These are phyloP conservation scores for Takifugu bimaculatus DNA, from an alignment of 2,113 vertebrate species.

Conservation along the genomic window DNA sequence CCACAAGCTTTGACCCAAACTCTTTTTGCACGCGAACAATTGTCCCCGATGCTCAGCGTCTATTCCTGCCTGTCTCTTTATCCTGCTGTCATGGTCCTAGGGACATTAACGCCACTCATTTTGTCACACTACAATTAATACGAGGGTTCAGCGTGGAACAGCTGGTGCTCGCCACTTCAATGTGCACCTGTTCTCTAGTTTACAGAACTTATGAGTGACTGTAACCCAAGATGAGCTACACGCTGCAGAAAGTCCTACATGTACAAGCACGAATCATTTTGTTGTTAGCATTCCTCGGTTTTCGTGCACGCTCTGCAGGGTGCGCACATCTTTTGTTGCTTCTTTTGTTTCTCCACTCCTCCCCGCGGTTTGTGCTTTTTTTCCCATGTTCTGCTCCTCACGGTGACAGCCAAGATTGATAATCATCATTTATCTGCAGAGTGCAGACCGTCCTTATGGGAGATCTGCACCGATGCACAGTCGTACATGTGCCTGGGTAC, in stretches of 20 bases:
- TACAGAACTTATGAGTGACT: too few relatives aligned
- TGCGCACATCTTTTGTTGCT: background rate
- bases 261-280: too few relatives aligned
- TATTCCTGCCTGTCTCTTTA: slow-evolving; percentile 23
- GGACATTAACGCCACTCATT: slow-evolving; percentile 10
- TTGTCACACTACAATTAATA: slow-evolving; percentile 30
- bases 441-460: slow-evolving; percentile 21
- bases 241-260: too few relatives aligned
- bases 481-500: slow-evolving; percentile 8
- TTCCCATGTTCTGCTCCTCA: slow-evolving; percentile 1
- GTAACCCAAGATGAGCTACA: too few relatives aligned
- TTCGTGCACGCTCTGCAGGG: background rate
- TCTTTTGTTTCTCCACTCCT: background rate
- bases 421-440: slow-evolving; percentile 38
- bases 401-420: slow-evolving; percentile 31
- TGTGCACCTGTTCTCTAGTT: slow-evolving; percentile 4
- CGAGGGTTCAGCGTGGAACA: slow-evolving; percentile 22
- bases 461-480: slow-evolving; percentile 15
- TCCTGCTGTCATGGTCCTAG: slow-evolving; percentile 19
- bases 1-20: too few relatives aligned
- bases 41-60: slow-evolving; percentile 5
- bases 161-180: slow-evolving; percentile 19
- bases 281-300: too few relatives aligned
- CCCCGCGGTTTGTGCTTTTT: background rate
- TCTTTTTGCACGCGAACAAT: too few relatives aligned